Evolutionary conservation across 2,888 invertebrate genomes (phyloP), one percentile per base, ranked within the genome.

Genomic region (Temnothorax rugatulus): DNA sequence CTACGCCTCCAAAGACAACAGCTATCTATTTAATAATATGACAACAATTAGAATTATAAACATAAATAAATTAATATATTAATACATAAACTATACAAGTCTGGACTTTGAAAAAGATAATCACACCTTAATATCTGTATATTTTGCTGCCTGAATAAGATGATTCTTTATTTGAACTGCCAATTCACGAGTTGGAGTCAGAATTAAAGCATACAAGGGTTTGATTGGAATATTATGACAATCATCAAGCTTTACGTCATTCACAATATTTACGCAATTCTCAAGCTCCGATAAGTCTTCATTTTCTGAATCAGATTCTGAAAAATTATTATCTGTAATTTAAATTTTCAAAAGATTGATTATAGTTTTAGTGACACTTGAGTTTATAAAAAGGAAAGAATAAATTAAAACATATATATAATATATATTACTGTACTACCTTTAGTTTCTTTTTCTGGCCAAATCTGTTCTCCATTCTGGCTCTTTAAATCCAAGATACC

Each of bases 111-210:
- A 50, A 15, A 54, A 75, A 64, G 52, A n/a, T 57, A 21, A 38
- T 54, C 66, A 83, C 77, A 93, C 96, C 94, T 95, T 96, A 25
- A 97, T 95, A 95, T 97, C 96, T 69, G 98, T 98, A 93, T 97
- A 97, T 95, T 98, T 98, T 0, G 98, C 97, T 3, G 97, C 97
- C 8, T 97, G 96, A 52, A 96, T 96, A 59, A 99, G 95, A 95
- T 99, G 99, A 91, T 98, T 97, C 93, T 97, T 97, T 57, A 99
- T 97, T 95, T 99, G 99, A 69, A 99, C 97, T 0, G 99, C 99
- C 83, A 99, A 95, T 94, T 99, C 99, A 93, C 99, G 96, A 0
- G 99, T 99, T 0, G 99, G 99, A 0, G 99, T 99, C 73, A 99
- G 94, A 82, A 99, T 97, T 5, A 99, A 95, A 0, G 98, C 98